Conservation (phyloP, 2,113 vertebrate species). For the Anas platyrhynchos region DNA sequence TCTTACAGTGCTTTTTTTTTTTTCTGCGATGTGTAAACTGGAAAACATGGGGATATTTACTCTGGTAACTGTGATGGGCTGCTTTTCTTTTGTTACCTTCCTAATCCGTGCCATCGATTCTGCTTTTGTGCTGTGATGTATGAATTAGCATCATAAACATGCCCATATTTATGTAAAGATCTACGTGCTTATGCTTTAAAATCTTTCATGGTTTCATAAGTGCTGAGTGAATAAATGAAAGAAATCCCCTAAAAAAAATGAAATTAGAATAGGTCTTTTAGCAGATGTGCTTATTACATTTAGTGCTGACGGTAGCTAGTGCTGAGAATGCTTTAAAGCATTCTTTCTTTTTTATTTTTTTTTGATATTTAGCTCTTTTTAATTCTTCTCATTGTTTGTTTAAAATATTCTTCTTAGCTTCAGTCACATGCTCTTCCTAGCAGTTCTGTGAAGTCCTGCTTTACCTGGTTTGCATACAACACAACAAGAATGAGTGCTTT, state of each 20-base stretch:
- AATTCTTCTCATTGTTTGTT: not conserved
- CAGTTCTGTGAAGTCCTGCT: not conserved
- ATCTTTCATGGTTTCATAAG: not conserved
- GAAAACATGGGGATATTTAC: not conserved
- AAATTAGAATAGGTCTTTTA: not conserved
- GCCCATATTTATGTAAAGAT: not conserved
- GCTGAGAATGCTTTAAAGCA: not conserved
- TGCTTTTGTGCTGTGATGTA: not conserved
- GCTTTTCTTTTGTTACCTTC: not conserved
- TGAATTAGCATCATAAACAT: not conserved
- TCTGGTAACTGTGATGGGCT: not conserved
- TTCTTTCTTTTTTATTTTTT: not conserved
- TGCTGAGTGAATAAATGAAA: not conserved
- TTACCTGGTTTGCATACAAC: not conserved
- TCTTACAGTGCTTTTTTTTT: constrained; percentile 11
- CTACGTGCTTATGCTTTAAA: not conserved
- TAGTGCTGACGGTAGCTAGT: not conserved
- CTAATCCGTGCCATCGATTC: fast-evolving
- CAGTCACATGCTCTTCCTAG: not conserved
- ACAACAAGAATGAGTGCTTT: not conserved
- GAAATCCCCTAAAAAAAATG: not conserved
- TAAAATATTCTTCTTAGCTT: not conserved
- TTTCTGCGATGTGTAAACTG: not conserved
- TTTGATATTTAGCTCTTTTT: not conserved
- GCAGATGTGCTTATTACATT: not conserved